A percentile compares a stretch with the other conserved stretches of the same genome.
Evolutionary conservation across 2,113 vertebrate genomes (phyloP).

Genomic region (Chaenocephalus aceratus): DNA sequence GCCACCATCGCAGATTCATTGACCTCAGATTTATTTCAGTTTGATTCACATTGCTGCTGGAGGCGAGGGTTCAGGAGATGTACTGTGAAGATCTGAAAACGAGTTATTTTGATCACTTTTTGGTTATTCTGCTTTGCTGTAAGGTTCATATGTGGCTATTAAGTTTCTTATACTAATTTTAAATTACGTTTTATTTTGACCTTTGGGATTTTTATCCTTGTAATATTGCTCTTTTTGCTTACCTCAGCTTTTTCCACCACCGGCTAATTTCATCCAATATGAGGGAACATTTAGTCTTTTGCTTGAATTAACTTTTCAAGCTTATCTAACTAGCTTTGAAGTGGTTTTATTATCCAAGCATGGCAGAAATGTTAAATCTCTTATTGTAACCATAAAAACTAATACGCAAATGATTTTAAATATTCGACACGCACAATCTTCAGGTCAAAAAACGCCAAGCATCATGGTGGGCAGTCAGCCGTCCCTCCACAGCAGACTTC

Average conservation of each 20-base stretch:
- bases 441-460: neutral
- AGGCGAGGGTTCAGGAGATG: neutral
- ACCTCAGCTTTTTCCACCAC: neutral
- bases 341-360: neutral
- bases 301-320: neutral
- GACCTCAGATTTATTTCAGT: slow-evolving; percentile 66
- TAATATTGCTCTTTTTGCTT: neutral
- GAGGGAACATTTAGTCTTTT: neutral
- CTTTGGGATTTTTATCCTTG: no score
- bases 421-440: neutral
- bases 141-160: no score
- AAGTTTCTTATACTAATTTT: neutral
- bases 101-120: neutral
- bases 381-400: neutral
- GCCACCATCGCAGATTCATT: slow-evolving; percentile 48
- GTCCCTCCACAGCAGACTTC: slow-evolving; percentile 1
- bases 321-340: neutral
- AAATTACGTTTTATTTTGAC: neutral
- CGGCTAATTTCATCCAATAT: neutral
- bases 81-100: neutral
- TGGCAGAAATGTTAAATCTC: neutral
- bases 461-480: slow-evolving; percentile 15
- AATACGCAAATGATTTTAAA: no score
- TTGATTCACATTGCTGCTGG: slow-evolving; percentile 61
- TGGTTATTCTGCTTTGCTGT: neutral